Conservation (phyloP, 2,797 vertebrate species). For the Sebastes trivittatus region DNA sequence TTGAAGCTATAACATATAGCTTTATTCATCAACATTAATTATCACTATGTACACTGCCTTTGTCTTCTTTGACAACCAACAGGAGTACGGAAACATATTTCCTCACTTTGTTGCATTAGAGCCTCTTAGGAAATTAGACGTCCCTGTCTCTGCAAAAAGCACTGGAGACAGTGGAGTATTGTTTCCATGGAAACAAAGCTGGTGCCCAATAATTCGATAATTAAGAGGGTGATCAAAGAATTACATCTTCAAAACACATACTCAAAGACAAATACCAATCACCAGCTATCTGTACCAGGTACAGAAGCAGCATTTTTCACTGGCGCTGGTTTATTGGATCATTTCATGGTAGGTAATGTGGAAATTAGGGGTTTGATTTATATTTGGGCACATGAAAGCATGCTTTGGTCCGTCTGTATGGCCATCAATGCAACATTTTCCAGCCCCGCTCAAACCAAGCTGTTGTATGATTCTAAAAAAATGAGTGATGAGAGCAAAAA, state of each 20-base stretch:
- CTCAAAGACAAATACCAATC: conserved; percentile 14
- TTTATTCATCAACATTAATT: conserved; percentile 21
- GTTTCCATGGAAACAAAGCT: conserved; percentile 69
- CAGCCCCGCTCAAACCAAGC: neutral
- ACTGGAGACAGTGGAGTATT: conserved; percentile 5
- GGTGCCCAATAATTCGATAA: conserved; percentile 39
- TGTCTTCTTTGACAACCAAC: conserved; percentile 9
- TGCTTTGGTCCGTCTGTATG: conserved; percentile 5
- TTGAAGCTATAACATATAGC: neutral
- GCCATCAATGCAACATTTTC: conserved; percentile 4
- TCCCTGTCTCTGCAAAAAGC: conserved; percentile 11
- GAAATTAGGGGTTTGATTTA: conserved; percentile 21
- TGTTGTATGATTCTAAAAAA: conserved; percentile 6
- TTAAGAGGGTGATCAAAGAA: conserved; percentile 56
- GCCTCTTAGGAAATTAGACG: conserved; percentile 32
- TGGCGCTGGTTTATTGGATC: conserved; percentile 11
- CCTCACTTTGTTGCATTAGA: conserved; percentile 18
- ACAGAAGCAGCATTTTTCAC: neutral
- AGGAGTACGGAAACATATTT: conserved; percentile 18
- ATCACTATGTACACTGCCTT: neutral
- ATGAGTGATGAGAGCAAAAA: conserved; percentile 3
- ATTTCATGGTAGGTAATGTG: conserved; percentile 32
- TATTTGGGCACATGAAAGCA: conserved; percentile 21
- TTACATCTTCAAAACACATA: conserved; percentile 25
- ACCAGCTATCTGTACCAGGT: neutral